A percentile compares a stretch with the other conserved stretches of the same genome.
Evolutionary conservation across 2,888 invertebrate genomes (phyloP).

Genomic region (Adelognathus sp.): DNA sequence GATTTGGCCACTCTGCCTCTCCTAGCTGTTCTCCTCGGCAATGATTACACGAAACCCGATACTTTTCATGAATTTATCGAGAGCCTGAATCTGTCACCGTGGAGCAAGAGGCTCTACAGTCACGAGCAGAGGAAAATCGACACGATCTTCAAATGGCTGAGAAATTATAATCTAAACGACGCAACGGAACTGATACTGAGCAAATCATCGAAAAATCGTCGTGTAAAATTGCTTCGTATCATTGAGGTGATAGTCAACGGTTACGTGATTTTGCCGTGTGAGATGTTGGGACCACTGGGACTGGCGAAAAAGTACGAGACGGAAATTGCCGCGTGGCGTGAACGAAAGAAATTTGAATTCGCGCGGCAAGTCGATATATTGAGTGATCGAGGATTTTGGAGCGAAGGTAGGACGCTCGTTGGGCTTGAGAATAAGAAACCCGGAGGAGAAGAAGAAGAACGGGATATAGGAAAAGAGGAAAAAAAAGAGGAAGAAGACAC

Average conservation of each 20-base stretch:
- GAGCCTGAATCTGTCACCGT: conserved; percentile 83
- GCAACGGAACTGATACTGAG: conserved; percentile 87
- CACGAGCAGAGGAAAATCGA: conserved; percentile 86
- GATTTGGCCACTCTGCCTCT: conserved; percentile 88
- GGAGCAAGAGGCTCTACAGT: conserved; percentile 63
- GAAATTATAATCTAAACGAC: conserved; percentile 86
- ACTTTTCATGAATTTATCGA: conserved; percentile 88
- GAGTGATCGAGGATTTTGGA: neutral
- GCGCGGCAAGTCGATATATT: conserved; percentile 62
- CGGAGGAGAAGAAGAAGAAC: conserved; percentile 49
- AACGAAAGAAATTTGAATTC: conserved; percentile 65
- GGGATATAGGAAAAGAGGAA: too few species aligned
- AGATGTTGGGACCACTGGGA: conserved; percentile 84
- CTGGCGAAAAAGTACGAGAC: conserved; percentile 63
- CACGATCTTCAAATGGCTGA: conserved; percentile 89
- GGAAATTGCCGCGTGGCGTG: conserved; percentile 9
- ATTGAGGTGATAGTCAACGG: conserved; percentile 86
- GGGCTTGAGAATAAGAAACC: conserved; percentile 39
- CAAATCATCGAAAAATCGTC: conserved; percentile 83
- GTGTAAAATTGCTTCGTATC: conserved; percentile 82
- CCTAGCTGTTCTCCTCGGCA: conserved; percentile 92
- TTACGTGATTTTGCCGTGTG: conserved; percentile 84
- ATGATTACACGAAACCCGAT: conserved; percentile 90
- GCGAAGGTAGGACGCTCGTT: neutral
- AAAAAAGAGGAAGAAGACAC: neutral